phyloP scores from a whole-genome alignment of 2,888 invertebrate genomes.

The Phortica magna region DNA sequence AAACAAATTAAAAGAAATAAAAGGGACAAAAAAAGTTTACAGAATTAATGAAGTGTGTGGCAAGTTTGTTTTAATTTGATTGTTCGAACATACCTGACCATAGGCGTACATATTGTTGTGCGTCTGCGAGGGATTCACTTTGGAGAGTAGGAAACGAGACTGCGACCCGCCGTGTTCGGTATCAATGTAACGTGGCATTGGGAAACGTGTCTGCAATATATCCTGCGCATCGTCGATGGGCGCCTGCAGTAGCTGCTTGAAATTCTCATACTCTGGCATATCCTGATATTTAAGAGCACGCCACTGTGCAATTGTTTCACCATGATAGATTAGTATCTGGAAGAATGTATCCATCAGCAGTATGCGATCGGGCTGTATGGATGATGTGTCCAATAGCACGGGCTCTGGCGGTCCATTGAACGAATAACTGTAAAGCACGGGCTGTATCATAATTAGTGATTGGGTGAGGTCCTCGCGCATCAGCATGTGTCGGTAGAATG shows the following conservation, averaged over 20 bases:
- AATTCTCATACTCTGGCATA: slow-evolving; percentile 98
- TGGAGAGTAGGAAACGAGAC: slow-evolving; percentile 97
- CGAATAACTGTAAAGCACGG: slow-evolving; percentile 98
- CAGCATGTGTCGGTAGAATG: slow-evolving; percentile 98
- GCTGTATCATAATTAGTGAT: slow-evolving; percentile 99
- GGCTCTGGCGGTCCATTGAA: slow-evolving; percentile 99
- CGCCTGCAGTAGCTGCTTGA: slow-evolving; percentile 93
- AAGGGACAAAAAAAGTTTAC: slow-evolving; percentile 40
- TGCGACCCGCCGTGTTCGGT: slow-evolving; percentile 99
- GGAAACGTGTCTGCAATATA: slow-evolving; percentile 96
- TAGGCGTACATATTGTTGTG: slow-evolving; percentile 99
- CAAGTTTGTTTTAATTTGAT: not conserved
- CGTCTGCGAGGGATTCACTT: slow-evolving; percentile 99
- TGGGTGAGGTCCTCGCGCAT: slow-evolving; percentile 98
- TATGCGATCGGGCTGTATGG: slow-evolving; percentile 97
- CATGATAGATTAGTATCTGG: slow-evolving; percentile 99
- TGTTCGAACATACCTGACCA: slow-evolving; percentile 81
- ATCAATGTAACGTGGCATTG: slow-evolving; percentile 99
- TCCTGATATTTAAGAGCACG: slow-evolving; percentile 96
- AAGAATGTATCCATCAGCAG: slow-evolving; percentile 99
- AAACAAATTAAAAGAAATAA: slow-evolving; percentile 48
- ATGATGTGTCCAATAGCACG: slow-evolving; percentile 97
- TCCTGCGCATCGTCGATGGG: slow-evolving; percentile 98
- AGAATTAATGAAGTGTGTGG: slow-evolving; percentile 22
- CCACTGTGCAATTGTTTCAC: slow-evolving; percentile 99